phyloP scores from a whole-genome alignment of 2,113 vertebrate genomes.

The Panthera tigris region DNA sequence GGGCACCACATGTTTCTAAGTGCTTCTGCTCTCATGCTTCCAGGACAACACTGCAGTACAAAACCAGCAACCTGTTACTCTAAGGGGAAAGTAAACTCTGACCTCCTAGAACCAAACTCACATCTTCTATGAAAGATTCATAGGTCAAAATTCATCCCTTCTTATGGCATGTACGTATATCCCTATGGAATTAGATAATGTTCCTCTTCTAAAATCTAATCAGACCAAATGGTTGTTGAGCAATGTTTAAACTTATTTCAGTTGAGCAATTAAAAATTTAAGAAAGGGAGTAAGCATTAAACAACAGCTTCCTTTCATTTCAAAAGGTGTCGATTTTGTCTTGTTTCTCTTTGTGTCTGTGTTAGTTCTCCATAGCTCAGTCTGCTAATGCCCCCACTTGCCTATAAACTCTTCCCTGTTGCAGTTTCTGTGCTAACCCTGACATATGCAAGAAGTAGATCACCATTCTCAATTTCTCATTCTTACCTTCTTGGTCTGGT shows the following conservation, averaged over 20 bases:
- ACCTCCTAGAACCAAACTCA: neutral
- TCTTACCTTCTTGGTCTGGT: neutral
- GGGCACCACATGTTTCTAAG: constrained; percentile 1
- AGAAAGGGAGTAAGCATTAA: neutral
- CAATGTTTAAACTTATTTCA: constrained; percentile 38
- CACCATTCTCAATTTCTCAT: neutral
- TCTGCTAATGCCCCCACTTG: neutral
- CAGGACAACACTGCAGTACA: neutral
- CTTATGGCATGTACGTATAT: neutral
- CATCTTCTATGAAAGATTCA: neutral
- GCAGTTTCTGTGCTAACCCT: neutral
- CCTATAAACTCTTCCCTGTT: neutral
- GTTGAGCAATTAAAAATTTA: constrained; percentile 37
- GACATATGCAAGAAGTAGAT: neutral
- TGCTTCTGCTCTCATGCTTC: neutral
- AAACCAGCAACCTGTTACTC: neutral
- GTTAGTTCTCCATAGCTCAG: neutral
- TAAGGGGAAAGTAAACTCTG: neutral
- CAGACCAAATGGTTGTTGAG: neutral
- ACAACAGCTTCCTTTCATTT: neutral
- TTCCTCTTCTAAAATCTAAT: constrained; percentile 30
- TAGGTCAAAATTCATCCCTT: neutral
- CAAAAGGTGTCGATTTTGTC: constrained; percentile 42
- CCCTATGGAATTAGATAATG: neutral
- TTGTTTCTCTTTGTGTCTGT: neutral